Base-by-base conservation (phyloP, 2,888 invertebrate species). In the Siphonodentalium dalli region DNA sequence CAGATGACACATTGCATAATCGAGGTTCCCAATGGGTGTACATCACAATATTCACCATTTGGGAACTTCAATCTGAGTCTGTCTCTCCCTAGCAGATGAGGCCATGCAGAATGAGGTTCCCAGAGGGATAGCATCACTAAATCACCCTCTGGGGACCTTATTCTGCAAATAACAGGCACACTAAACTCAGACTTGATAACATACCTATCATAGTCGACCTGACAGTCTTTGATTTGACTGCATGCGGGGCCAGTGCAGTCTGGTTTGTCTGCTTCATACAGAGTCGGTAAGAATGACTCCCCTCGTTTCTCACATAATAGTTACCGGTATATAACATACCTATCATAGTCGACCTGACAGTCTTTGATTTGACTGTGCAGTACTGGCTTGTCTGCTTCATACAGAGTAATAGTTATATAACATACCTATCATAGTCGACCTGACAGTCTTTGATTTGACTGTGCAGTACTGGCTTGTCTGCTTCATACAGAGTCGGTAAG, bases 221-320 rank as follows among this genome's bases (percentile, higher is more conserved):
- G 89, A 68, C 93, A 82, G 46, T 87, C 87, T 63, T 89, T 89
- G 29, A 93, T 84, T 69, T 89, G 88, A 77, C 92, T 92, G n/a
- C n/a, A n/a, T n/a, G n/a, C n/a, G n/a, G n/a, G n/a, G n/a, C n/a
- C n/a, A n/a, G 63, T 90, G 90, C 0, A 95, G 84, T 63, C 89
- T 23, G 92, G 84, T 75, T 91, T 90, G 70, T 95, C 94, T 0
- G 91, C 89, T 77, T 93, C 92, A 66, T 89, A 90, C 20, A 95
- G 83, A 0, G 90, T 88, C 38, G 91, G 89, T 66, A 89, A 83
- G 42, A 93, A 89, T 20, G 88, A 88, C 80, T 90, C 90, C 15
- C 89, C 90, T 81, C 90, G 90, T 64, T 91, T 90, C 44, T 87
- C 86, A 28, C 92, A 88, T 74, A n/a, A n/a, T n/a, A n/a, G n/a